These are phyloP conservation scores for Rostratula benghalensis DNA, from an alignment of 2,113 vertebrate species.

Conservation along the genomic window DNA sequence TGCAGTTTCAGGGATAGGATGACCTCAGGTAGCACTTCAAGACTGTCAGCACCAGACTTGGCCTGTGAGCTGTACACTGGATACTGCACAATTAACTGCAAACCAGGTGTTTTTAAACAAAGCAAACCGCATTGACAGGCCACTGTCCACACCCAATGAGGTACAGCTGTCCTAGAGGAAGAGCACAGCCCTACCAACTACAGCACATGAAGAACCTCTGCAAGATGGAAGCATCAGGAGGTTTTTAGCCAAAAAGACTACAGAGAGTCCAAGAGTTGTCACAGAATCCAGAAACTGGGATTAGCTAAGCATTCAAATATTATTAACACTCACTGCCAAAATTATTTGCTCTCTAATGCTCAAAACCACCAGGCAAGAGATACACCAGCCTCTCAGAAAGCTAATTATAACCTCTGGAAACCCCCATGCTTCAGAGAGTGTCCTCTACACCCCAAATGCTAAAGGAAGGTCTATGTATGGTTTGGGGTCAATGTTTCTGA, in stretches of 20 bases:
- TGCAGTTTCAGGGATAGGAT: background rate
- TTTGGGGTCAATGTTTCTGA: background rate
- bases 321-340: background rate
- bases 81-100: background rate
- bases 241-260: background rate
- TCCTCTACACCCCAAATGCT: background rate
- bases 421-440: fast-evolving
- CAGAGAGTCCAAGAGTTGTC: background rate
- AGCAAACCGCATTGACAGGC: background rate
- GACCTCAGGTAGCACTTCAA: background rate
- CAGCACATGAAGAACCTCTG: background rate
- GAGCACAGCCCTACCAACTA: background rate
- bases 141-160: background rate
- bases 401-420: background rate
- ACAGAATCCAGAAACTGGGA: background rate
- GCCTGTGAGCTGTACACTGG: background rate
- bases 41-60: background rate
- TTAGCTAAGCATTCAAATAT: background rate
- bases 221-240: background rate
- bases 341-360: background rate
- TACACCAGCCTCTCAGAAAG: background rate
- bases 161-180: background rate
- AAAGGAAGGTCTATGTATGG: background rate
- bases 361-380: background rate
- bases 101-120: background rate